Evolutionary conservation across 2,113 vertebrate species (phyloP), one percentile per base, ranked within the genome.

Genomic region (Cololabis saira): DNA sequence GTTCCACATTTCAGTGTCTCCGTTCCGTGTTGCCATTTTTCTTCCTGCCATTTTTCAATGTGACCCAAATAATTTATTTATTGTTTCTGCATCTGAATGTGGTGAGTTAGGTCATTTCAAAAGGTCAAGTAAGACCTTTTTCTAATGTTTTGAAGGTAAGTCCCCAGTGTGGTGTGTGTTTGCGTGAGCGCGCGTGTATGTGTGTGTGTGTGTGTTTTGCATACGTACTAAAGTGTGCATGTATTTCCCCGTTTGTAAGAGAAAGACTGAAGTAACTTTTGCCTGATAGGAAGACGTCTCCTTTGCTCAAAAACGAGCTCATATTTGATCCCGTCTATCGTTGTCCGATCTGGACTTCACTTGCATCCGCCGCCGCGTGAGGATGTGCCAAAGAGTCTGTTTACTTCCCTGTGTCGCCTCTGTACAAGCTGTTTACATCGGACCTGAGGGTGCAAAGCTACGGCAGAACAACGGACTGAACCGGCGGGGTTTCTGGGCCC

Each of bases 371-470:
- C 44, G 16, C 51, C 21, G 48, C 71, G 71, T 81, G 47, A 64
- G 79, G 89, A 86, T 76, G 90, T 90, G 91, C 90, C 91, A 93
- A 92, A 92, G 90, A 91, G 85, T 87, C 75, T 76, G 81, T 89
- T 86, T 81, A 87, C 86, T 89, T 86, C 81, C 81, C 67, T 13
- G 78, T 85, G 80, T 86, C 80, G 81, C 85, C 82, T 87, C 81
- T 75, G 82, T 80, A 85, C 80, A 74, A 80, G 76, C 76, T 85
- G 83, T 89, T 90, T 85, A 87, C 87, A 83, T 72, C 51, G 78
- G 83, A 86, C 75, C 73, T 63, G 70, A 71, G 43, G 44, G 50
- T 45, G 80, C 71, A 75, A 80, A 74, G 81, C 64, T 60, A 67
- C 49, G 15, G 7, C 75, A 47, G 53, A 69, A 68, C 59, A 57